These are phyloP conservation scores for Athetis lepigone DNA, from an alignment of 2,888 invertebrate genomes.

Conservation along the genomic window DNA sequence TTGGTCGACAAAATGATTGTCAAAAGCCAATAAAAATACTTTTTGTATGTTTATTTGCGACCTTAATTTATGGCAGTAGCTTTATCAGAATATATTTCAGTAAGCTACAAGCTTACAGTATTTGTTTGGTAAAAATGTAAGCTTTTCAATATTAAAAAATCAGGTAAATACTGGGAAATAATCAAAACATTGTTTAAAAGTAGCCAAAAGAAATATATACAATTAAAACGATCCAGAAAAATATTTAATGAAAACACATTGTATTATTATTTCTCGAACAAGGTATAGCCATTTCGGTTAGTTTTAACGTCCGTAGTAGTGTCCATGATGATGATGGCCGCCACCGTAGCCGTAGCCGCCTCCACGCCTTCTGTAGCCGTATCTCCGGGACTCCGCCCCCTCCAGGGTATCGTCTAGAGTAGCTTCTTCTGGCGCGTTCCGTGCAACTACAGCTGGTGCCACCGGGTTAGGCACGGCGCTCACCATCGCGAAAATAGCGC, in stretches of 20 bases:
- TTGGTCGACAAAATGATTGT: not conserved
- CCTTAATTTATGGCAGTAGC: no score
- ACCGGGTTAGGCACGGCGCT: constrained; percentile 27
- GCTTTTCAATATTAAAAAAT: no score
- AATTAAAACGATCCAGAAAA: no score
- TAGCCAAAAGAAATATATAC: no score
- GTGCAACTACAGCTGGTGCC: not conserved
- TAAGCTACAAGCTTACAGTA: no score
- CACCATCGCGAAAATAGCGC: constrained; percentile 58
- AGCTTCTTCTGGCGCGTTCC: not conserved
- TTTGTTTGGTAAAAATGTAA: no score
- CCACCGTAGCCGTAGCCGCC: constrained; percentile 1
- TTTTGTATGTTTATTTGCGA: not conserved
- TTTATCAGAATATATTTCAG: no score
- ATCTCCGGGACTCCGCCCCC: constrained; percentile 35
- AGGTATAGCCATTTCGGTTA: not conserved
- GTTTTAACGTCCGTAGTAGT: constrained; percentile 19
- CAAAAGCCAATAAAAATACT: not conserved
- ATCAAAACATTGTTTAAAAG: no score
- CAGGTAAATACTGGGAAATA: no score
- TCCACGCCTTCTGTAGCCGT: constrained; percentile 15
- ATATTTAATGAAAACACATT: no score
- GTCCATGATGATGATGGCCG: not conserved
- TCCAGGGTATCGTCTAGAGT: constrained; percentile 18
- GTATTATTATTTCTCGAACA: not conserved